Base-by-base conservation (phyloP, 2,888 invertebrate species). In the Drosophila barbarae region DNA sequence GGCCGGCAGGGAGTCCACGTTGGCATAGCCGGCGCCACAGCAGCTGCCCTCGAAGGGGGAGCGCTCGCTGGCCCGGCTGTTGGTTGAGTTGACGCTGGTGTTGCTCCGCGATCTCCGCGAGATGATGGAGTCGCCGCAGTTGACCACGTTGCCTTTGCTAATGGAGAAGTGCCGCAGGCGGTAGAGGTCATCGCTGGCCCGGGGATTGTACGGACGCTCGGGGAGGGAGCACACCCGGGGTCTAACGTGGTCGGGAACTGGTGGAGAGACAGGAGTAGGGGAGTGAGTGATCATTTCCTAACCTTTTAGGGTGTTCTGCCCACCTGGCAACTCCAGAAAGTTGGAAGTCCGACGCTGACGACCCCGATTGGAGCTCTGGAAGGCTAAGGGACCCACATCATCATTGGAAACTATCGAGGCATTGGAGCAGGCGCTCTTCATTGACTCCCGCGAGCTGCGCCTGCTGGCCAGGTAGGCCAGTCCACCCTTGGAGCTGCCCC, bases 41-140 rank as follows among this genome's bases (percentile, higher is more conserved):
- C 96, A 96, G 3, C 95, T 95, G 0, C 95, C 95, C 63, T 96
- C 96, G 87, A 96, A 96, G 0, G 96, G 96, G 0, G 95, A 95
- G 68, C 95, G 91, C 83, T 95, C 95, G 72, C 95, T 95, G 9
- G 95, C 94, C 83, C 95, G 94, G 91, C 95, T 95, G 57, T 93
- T 93, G 35, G 94, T 95, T 34, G 95, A 94, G 88, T 96, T 95
- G 85, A 96, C 95, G 61, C 96, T 96, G 5, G 96, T 96, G 84
- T 96, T 96, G 73, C 95, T 95, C 41, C 95, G 92, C 60, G 96
- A 96, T 39, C 96, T 91, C 9, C 96, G 91, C 75, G 95, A 95
- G 88, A 96, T 95, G 81, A 96, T 95, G 58, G 95, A 95, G 90
- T 96, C 96, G 0, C 96, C 96, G 76, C 96, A 95, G 90, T 96